Base-by-base conservation (phyloP, 2,113 vertebrate genomes). In the Struthidea cinerea region DNA sequence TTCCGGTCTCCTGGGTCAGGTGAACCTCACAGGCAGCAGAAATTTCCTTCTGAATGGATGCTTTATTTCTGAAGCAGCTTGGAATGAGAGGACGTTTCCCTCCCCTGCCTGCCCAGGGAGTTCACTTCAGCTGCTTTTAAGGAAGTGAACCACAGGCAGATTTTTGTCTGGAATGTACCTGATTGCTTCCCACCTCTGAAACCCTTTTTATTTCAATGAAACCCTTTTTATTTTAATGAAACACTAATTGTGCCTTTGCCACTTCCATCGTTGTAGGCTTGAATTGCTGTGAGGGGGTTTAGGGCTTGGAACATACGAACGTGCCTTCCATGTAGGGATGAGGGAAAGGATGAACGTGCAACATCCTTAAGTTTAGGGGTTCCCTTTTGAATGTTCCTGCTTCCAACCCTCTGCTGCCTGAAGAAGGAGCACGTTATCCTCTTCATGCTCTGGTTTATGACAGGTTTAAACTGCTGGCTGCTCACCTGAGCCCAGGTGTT, bases 1-100 rank as follows among this genome's bases (percentile, higher is more conserved):
- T 60, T 68, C 88, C 0, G 0, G 17, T 86, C 90, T 63, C 76
- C 88, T 89, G 92, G 79, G 55, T 53, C 93, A 91, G 80, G 88
- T 74, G 93, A 92, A 82, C 79, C 86, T 84, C 76, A 35, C 65
- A 77, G 88, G 85, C 90, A 70, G 90, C 88, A 86, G 68, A 28
- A 55, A 35, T 80, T 65, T 39, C 80, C 64, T 59, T 35, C 91
- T 92, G 83, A 94, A 90, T 87, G 28, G 87, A 4, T 3, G 41
- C 74, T 89, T 96, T 96, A 49, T 90, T 89, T 76, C 65, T 64
- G 61, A 39, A 76, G 65, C 89, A 55, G 74, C 78, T 53, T 46
- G 70, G 88, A 69, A 4, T 13, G 30, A 9, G 86, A 77, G 83
- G 75, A 33, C 9, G 39, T 73, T 94, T 87, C 74, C 50, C 42